phyloP scores from a whole-genome alignment of 2,113 vertebrate genomes.

The Sebastes fasciatus region DNA sequence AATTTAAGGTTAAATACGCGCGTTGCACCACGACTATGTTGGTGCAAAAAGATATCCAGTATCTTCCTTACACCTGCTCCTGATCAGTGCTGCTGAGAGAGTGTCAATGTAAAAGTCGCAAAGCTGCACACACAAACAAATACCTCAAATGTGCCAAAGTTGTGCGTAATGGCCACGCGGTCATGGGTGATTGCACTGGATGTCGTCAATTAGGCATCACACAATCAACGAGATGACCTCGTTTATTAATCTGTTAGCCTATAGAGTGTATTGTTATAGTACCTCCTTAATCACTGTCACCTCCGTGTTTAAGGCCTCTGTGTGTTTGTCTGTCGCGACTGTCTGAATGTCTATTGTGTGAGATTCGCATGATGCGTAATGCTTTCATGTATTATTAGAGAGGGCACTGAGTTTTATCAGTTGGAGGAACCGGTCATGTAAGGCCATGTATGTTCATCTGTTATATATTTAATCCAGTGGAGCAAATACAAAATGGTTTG shows the following conservation, averaged over 20 bases:
- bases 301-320: conserved; percentile 55
- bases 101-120: conserved; percentile 35
- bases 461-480: conserved; percentile 73
- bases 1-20: not conserved
- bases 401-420: conserved; percentile 97
- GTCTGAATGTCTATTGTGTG: conserved; percentile 88
- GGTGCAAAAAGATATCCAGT: conserved; percentile 20
- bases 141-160: conserved; percentile 73
- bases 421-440: conserved; percentile 74
- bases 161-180: conserved; percentile 43
- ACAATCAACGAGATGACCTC: conserved; percentile 65
- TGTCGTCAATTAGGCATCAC: conserved; percentile 55
- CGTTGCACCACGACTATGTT: not conserved
- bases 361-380: conserved; percentile 89
- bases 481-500: conserved; percentile 80
- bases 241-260: conserved; percentile 35
- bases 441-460: conserved; percentile 55
- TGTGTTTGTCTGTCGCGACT: conserved; percentile 81
- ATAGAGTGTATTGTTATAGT: conserved; percentile 62
- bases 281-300: conserved; percentile 43
- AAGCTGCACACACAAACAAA: conserved; percentile 52
- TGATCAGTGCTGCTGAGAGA: conserved; percentile 46
- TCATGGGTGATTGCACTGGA: conserved; percentile 52
- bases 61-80: conserved; percentile 1
- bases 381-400: conserved; percentile 84